phyloP scores from a whole-genome alignment of 23 tunicate species.

The Diplosoma virens region DNA sequence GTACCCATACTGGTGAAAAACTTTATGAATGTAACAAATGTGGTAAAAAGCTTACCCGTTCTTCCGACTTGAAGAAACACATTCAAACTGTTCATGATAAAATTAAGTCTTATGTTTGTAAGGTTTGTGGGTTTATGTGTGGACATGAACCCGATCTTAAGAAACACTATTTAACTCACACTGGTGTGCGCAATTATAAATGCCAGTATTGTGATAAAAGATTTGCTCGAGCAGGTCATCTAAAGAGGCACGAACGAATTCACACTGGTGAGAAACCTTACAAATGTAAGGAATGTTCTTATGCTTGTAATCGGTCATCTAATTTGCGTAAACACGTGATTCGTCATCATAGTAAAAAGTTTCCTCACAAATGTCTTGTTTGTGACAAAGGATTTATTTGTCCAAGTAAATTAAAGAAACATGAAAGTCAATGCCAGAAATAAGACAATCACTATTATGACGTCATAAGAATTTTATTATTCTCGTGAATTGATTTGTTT shows the following conservation, averaged over 20 bases:
- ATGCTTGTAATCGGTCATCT: slow-evolving; percentile 16
- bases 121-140: slow-evolving; percentile 38
- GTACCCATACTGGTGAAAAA: slow-evolving; percentile 30
- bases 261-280: slow-evolving; percentile 35
- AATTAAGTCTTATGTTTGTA: slow-evolving; percentile 27
- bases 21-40: slow-evolving; percentile 34
- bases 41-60: slow-evolving; percentile 44
- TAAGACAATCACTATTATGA: no score
- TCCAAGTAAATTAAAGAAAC: slow-evolving; percentile 17
- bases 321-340: slow-evolving; percentile 21
- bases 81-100: slow-evolving; percentile 48
- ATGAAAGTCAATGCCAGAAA: no score
- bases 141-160: slow-evolving; percentile 11
- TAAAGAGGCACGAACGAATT: slow-evolving; percentile 19
- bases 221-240: slow-evolving; percentile 9
- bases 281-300: slow-evolving; percentile 32
- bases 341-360: slow-evolving; percentile 21
- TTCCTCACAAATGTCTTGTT: slow-evolving; percentile 38
- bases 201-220: slow-evolving; percentile 41
- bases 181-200: slow-evolving; percentile 40
- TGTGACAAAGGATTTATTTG: slow-evolving; percentile 32
- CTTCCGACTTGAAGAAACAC: slow-evolving; percentile 25
- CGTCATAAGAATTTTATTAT: no score
- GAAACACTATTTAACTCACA: slow-evolving; percentile 42
- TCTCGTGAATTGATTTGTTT: no score